Evolutionary conservation across 2,113 vertebrate genomes (phyloP), one percentile per base, ranked within the genome.

Genomic region (Chaetodon trifascialis): DNA sequence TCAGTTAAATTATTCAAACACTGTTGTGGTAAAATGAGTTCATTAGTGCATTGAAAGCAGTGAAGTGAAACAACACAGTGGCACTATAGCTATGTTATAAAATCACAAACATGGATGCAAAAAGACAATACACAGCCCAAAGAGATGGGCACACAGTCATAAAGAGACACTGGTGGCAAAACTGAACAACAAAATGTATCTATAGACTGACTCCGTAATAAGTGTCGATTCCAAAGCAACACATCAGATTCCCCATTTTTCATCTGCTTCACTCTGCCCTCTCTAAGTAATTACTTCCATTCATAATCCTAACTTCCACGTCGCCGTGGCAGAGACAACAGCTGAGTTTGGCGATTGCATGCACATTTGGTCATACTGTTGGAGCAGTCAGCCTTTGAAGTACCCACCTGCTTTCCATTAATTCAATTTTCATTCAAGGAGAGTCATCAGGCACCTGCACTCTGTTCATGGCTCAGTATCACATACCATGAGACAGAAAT

Each of bases 321-420:
- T 77, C 66, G 44, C 71, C 51, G 46, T 64, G 21, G 72, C 63
- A 73, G 81, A 64, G 60, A 90, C 86, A 78, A 84, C 84, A 91
- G 84, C 91, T 88, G 86, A 88, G 65, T 70, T 44, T 84, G 80
- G 72, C 65, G 54, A 73, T 80, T 91, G 84, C 51, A 56, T 10
- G 68, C 80, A 62, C 76, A 79, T 90, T 90, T 86, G 86, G 78
- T 82, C 80, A 87, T 80, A 86, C 63, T 6, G 49, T 36, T 66
- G 64, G 78, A 85, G 75, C 75, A 82, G 86, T 67, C 65, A 73
- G 85, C 71, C 82, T 93, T 93, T 92, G 86, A 92, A 89, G 90
- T 87, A 77, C 76, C 88, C 89, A 91, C 85, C 90, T 94, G 90
- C 82, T 90, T 89, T 92, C 78, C 78, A 90, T 94, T 92, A 82